phyloP scores from a whole-genome alignment of 1,140 invertebrate species.

The Penaeus japonicus region DNA sequence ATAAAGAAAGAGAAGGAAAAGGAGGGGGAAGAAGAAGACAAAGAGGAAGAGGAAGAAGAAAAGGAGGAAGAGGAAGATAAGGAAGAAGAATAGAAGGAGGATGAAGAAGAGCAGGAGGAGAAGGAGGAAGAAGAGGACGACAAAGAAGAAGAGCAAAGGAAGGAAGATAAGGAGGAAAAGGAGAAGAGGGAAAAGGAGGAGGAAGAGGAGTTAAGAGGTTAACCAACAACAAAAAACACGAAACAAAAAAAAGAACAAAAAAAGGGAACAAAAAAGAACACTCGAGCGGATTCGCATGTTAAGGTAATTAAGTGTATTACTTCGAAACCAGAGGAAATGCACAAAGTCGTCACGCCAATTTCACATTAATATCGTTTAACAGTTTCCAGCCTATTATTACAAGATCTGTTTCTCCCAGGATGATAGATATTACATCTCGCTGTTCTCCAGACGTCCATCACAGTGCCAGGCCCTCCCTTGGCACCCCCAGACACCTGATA shows the following conservation, averaged over 20 bases:
- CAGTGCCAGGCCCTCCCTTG: neutral
- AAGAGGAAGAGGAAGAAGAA: no score
- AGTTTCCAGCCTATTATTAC: neutral
- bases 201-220: neutral
- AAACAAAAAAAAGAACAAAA: neutral
- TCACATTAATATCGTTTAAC: slow-evolving; percentile 7
- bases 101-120: no score
- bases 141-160: no score
- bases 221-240: no score
- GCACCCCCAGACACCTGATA: no score
- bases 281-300: neutral
- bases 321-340: neutral
- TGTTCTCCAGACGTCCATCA: neutral
- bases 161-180: no score
- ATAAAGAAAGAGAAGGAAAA: no score
- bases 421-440: neutral
- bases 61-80: no score
- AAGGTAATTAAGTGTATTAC: neutral
- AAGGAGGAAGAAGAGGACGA: no score
- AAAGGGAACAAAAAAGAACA: neutral
- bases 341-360: neutral
- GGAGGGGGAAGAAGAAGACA: no score
- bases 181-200: neutral
- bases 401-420: neutral
- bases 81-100: no score